Evolutionary conservation across 2,113 vertebrate species (phyloP).

Genomic region (Oreotrochilus melanogaster): DNA sequence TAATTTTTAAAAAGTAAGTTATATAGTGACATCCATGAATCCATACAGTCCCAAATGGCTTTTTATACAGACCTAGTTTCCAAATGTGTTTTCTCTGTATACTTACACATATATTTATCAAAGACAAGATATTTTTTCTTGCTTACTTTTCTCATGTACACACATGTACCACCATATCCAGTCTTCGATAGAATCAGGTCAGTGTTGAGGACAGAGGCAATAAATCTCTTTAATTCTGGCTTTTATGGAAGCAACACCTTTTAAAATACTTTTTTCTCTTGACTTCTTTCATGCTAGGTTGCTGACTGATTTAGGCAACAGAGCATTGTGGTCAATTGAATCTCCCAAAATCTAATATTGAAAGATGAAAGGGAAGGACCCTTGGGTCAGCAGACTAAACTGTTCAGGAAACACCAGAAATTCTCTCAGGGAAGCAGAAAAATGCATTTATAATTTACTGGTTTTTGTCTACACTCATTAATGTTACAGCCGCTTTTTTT

Average conservation of each 20-base stretch:
- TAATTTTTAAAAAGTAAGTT: neutral
- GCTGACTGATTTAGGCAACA: constrained; percentile 63
- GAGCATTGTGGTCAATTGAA: constrained; percentile 63
- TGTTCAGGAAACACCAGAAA: constrained; percentile 36
- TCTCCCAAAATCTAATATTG: constrained; percentile 72
- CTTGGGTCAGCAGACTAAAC: constrained; percentile 60
- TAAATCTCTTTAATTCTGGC: constrained; percentile 70
- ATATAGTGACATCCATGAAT: neutral
- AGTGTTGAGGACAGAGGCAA: constrained; percentile 64
- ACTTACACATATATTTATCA: neutral
- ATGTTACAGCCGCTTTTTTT: neutral
- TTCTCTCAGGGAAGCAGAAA: constrained; percentile 23
- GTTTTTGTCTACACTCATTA: constrained; percentile 19
- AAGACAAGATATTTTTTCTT: constrained; percentile 20
- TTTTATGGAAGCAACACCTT: constrained; percentile 69
- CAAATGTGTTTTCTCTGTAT: constrained; percentile 22
- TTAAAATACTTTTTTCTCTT: constrained; percentile 70
- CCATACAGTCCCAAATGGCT: neutral
- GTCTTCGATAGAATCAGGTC: constrained; percentile 37
- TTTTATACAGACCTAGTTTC: neutral
- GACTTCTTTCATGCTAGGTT: constrained; percentile 59
- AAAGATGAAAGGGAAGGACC: constrained; percentile 62
- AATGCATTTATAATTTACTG: constrained; percentile 54
- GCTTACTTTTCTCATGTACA: neutral
- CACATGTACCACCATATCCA: neutral